Evolutionary conservation across 2,113 vertebrate genomes (phyloP), one percentile per base, ranked within the genome.

Genomic region (Oncorhynchus gorbuscha): DNA sequence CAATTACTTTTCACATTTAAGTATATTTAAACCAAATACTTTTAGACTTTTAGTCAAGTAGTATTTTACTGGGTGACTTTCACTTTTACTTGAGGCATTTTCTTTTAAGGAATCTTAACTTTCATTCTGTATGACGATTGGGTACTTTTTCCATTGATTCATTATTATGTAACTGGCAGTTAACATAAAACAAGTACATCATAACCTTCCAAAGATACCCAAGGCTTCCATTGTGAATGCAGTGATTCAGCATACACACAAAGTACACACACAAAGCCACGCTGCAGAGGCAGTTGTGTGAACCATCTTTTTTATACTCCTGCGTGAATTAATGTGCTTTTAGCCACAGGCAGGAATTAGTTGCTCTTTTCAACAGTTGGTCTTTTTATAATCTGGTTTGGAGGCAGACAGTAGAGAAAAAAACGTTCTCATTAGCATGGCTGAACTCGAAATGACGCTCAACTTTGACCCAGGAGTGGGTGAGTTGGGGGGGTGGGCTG

Each of bases 291-390:
- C 9, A 45, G 39, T 45, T 45, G 39, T 45, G 39, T 45, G 39
- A 45, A 45, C 39, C 39, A 45, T 9, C 8, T 45, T 45, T 45
- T 45, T 45, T 45, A 11, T 12, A 11, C 9, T 45, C 39, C 39
- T 9, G 8, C 9, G 39, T 45, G 39, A 45, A 45, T 68, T 68
- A 68, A 32, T 68, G 66, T 68, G 66, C 66, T 68, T 68, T 28
- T 45, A 68, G 66, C 66, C 30, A 20, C 26, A 68, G 66, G 66
- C 66, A 8, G 30, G 66, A 68, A 68, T n/a, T 68, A 68, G 28
- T 68, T 68, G 66, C 66, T 68, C 66, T 68, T 13, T 68, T 68
- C 8, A 32, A 32, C 30, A 32, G 66, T 28, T 11, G 26, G 9
- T 9, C 9, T 12, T 45, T 45, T 45, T 68, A 18, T 68, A 32